A percentile compares a stretch with the other conserved stretches of the same genome.
Evolutionary conservation across 2,113 vertebrate species (phyloP).

Genomic region (Ptilorrhoa leucosticta): DNA sequence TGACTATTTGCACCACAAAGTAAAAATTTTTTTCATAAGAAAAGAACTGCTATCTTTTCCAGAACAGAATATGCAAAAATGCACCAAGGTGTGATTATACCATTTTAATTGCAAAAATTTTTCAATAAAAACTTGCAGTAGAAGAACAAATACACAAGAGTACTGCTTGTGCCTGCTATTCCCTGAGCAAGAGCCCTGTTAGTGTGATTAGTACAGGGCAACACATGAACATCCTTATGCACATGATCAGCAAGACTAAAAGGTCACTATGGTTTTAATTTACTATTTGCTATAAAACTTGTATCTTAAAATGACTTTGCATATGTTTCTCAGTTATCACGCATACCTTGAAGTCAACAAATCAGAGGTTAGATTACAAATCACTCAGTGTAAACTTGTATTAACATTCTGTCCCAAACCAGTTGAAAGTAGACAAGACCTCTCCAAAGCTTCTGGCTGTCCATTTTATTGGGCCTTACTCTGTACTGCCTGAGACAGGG

Average conservation of each 20-base stretch:
- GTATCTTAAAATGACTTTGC: neutral
- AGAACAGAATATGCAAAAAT: neutral
- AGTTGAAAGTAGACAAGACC: neutral
- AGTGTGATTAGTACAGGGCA: slow-evolving; percentile 73
- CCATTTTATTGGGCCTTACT: neutral
- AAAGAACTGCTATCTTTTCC: neutral
- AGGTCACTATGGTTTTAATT: slow-evolving; percentile 78
- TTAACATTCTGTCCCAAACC: neutral
- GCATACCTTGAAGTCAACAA: neutral
- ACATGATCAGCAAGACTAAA: slow-evolving; percentile 74
- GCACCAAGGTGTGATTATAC: neutral
- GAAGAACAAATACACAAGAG: slow-evolving; percentile 67
- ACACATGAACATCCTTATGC: slow-evolving; percentile 74
- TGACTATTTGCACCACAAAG: neutral
- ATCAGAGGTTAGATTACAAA: slow-evolving; percentile 20
- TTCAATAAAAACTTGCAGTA: neutral
- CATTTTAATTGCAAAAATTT: neutral
- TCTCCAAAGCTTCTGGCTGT: neutral
- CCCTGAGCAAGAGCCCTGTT: slow-evolving; percentile 57
- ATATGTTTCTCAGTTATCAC: neutral
- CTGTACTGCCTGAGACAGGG: neutral
- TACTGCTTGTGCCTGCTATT: slow-evolving; percentile 20
- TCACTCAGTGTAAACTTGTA: neutral
- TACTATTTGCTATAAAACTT: slow-evolving; percentile 75
- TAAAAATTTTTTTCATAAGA: neutral